Percentiles rank a stretch among this genome's conserved stretches.
Conservation (phyloP, 30 jellyfish, hydroid and myxozoan genomes). For the Cassiopea xamachana region DNA sequence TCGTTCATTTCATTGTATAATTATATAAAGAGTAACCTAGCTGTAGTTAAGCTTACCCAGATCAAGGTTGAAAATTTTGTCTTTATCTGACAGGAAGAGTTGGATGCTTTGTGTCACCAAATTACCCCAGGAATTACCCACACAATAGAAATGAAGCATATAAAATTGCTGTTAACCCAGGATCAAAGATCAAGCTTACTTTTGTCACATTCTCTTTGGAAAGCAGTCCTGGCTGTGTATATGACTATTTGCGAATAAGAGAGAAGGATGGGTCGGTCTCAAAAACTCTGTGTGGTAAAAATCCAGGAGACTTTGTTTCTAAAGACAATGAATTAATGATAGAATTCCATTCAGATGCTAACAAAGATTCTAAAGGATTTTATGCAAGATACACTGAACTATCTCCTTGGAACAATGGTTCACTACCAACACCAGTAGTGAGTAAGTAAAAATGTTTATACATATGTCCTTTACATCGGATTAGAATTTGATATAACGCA, state of each 20-base stretch:
- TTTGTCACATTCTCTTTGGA: not conserved
- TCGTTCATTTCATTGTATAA: too few relatives aligned
- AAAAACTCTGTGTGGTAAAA: not conserved
- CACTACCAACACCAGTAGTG: not conserved
- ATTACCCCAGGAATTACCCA: constrained; percentile 23
- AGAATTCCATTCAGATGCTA: not conserved
- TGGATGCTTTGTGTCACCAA: constrained; percentile 49
- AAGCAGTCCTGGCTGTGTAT: not conserved
- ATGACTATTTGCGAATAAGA: constrained; percentile 1
- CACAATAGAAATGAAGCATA: not conserved
- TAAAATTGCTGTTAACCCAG: not conserved
- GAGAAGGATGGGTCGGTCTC: not conserved
- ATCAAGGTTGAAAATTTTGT: not conserved
- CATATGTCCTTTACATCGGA: too few relatives aligned
- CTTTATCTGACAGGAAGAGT: not conserved
- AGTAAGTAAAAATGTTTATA: too few relatives aligned
- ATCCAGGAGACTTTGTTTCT: constrained; percentile 6
- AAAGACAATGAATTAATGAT: constrained; percentile 8
- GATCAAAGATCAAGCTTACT: constrained; percentile 3
- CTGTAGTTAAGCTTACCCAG: too few relatives aligned
- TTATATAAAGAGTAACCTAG: too few relatives aligned
- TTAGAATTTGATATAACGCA: too few relatives aligned
- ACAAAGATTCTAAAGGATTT: not conserved
- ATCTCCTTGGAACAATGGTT: not conserved
- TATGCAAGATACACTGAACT: too few relatives aligned